Evolutionary conservation across 1,140 invertebrate species (phyloP).

Genomic region (Aphis craccivora): DNA sequence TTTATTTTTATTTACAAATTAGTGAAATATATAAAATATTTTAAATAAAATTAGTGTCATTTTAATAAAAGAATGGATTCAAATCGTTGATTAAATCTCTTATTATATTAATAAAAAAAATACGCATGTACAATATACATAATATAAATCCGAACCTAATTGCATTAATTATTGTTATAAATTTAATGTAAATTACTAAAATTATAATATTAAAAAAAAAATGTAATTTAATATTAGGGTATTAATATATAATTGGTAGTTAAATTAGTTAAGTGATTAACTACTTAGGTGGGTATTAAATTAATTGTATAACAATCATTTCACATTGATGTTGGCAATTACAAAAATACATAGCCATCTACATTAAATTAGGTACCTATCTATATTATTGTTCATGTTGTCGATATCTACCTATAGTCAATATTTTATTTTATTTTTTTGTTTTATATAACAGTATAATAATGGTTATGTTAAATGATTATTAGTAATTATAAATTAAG

Average conservation of each 20-base stretch:
- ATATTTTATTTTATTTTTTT: background rate
- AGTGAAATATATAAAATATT: too few relatives aligned
- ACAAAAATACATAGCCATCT: background rate
- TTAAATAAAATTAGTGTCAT: too few relatives aligned
- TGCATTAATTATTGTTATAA: background rate
- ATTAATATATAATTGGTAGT: background rate
- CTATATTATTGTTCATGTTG: too few relatives aligned
- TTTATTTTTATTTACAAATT: too few relatives aligned
- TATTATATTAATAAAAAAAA: too few relatives aligned
- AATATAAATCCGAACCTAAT: too few relatives aligned
- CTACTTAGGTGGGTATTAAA: too few relatives aligned
- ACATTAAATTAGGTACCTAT: too few relatives aligned
- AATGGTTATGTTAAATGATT: background rate
- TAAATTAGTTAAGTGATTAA: background rate
- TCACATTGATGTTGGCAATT: background rate
- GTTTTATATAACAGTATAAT: background rate
- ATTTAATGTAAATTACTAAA: background rate
- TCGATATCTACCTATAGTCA: too few relatives aligned
- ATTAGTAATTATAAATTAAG: background rate
- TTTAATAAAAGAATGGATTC: too few relatives aligned
- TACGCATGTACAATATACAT: too few relatives aligned
- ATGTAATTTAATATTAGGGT: background rate
- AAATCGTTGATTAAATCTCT: too few relatives aligned
- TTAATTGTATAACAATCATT: background rate
- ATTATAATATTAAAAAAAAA: background rate